Evolutionary conservation across 2,797 vertebrate species (phyloP), one percentile per base, ranked within the genome.

Genomic region (Taeniopygia guttata): DNA sequence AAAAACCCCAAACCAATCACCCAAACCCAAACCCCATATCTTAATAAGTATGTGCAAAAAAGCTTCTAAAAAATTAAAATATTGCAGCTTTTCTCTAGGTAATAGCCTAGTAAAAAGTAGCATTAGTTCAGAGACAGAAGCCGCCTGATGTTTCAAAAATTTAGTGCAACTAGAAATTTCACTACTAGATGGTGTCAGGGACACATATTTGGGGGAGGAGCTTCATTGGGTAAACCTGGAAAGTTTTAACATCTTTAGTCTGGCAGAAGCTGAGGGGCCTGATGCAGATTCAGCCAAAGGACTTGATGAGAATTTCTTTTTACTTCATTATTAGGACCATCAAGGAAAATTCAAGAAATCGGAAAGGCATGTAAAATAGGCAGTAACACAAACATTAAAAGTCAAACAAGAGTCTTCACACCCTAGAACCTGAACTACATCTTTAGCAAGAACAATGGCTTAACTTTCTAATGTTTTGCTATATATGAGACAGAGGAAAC

Each of bases 11-110:
- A 68, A 29, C 52, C 19, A 85, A 25, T 26, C 22, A 59, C 19
- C 3, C 25, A 60, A 52, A 13, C 7, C 23, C 23, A n/a, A 46
- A 77, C 2, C 4, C 8, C 1, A 4, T 14, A 27, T 43, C 23
- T 69, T 76, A 54, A 19, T 16, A 79, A 60, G 10, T 27, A 67
- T 17, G 4, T 26, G 10, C 11, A 38, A 83, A 54, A 54, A 14
- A 17, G 0, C 7, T 13, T 1, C 13, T 62, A 40, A 32, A 32
- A 38, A 40, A 17, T 12, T 1, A 23, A 34, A 49, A 19, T 30
- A 11, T 58, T 80, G 12, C 40, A 45, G 26, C 17, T 46, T 68
- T 94, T 78, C 27, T 72, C 23, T 43, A 54, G 25, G 2, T 21
- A 59, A 54, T 22, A 60, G 4, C 36, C 17, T 34, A 40, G 29